Percentiles rank a stretch among this genome's conserved stretches.
Conservation (phyloP, 2,888 invertebrate genomes). For the Thecocarcelia acutangulata region DNA sequence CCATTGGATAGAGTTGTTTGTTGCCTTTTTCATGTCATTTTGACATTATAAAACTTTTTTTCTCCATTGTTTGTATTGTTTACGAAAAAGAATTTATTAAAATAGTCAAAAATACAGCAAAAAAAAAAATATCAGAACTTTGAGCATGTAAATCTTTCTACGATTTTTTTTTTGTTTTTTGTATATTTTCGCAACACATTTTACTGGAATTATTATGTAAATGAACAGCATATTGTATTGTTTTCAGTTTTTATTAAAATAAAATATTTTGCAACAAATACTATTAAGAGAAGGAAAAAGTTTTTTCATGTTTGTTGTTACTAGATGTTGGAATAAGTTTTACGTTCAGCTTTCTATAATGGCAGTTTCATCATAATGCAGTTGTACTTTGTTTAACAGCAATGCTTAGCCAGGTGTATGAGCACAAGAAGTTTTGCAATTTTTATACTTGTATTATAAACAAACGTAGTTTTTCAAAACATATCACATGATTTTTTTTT, state of each 20-base stretch:
- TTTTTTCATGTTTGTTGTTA: conserved; percentile 1
- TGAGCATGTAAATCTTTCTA: not conserved
- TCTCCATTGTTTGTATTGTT: conserved; percentile 19
- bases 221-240: conserved; percentile 59
- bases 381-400: not conserved
- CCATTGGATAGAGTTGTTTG: conserved; percentile 2
- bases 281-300: conserved; percentile 19
- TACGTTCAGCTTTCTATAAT: not conserved
- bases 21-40: conserved; percentile 33
- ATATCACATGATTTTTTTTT: conserved; percentile 55
- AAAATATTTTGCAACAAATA: conserved; percentile 27
- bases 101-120: not conserved
- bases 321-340: not conserved
- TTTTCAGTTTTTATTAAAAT: conserved; percentile 18
- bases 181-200: conserved; percentile 12
- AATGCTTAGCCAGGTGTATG: conserved; percentile 19
- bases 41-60: conserved; percentile 35
- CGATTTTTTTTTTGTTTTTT: not conserved
- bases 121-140: conserved; percentile 3
- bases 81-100: conserved; percentile 32
- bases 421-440: not conserved
- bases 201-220: conserved; percentile 58
- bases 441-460: conserved; percentile 15
- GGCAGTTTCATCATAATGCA: conserved; percentile 25
- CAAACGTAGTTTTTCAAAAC: conserved; percentile 53